A percentile compares a stretch with the other conserved stretches of the same genome.
Conservation (phyloP, 2,888 invertebrate genomes). For the Sussaba pulchella region DNA sequence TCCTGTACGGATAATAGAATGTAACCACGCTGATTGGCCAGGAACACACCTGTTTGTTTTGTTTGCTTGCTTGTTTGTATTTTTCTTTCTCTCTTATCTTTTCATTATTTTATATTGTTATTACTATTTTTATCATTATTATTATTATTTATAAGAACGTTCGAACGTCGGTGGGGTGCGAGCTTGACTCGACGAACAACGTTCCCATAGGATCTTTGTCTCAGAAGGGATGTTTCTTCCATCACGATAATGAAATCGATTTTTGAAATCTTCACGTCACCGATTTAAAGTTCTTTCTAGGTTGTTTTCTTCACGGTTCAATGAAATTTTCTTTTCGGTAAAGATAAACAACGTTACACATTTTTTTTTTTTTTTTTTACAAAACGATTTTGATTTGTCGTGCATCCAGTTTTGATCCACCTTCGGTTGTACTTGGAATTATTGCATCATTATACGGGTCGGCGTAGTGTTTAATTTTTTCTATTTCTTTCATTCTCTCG, state of each 20-base stretch:
- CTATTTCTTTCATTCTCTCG: constrained; percentile 55
- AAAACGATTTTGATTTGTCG: constrained; percentile 78
- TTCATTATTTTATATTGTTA: constrained; percentile 35
- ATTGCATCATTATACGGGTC: constrained; percentile 78
- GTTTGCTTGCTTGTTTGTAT: constrained; percentile 35
- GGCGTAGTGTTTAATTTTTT: constrained; percentile 68
- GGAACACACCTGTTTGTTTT: constrained; percentile 79
- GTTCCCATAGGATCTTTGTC: constrained; percentile 50
- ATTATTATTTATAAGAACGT: constrained; percentile 41
- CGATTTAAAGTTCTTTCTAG: constrained; percentile 1
- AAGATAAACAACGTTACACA: constrained; percentile 71
- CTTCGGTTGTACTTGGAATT: constrained; percentile 79
- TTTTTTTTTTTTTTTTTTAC: no score
- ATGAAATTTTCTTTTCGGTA: constrained; percentile 71
- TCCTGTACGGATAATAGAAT: constrained; percentile 74
- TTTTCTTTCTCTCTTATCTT: constrained; percentile 25
- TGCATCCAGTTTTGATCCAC: constrained; percentile 77
- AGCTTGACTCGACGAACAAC: constrained; percentile 35
- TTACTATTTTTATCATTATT: constrained; percentile 26
- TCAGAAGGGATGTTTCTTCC: constrained; percentile 28
- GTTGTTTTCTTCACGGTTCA: constrained; percentile 9
- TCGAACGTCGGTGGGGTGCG: constrained; percentile 47
- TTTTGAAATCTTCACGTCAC: constrained; percentile 19
- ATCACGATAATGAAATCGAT: constrained; percentile 48
- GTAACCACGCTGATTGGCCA: constrained; percentile 83